A percentile compares a stretch with the other conserved stretches of the same genome.
Evolutionary conservation across 35 echinoderm and acorn worm genomes (phyloP).

Genomic region (Holothuria glaberrima): DNA sequence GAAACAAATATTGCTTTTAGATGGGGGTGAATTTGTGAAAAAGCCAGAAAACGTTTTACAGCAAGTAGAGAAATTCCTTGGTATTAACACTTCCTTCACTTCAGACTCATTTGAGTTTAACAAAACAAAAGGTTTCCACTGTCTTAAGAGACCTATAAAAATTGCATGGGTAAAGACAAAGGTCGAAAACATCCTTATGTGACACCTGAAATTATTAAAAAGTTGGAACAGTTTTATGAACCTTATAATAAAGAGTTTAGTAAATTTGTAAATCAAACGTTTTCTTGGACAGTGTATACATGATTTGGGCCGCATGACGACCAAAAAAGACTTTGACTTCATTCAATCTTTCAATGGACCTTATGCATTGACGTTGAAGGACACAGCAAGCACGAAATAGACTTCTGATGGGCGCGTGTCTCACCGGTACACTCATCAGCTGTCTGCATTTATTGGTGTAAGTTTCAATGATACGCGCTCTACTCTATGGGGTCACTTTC

Average conservation of each 20-base stretch:
- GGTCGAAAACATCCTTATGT: slow-evolving; percentile 42
- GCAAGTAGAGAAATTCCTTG: slow-evolving; percentile 41
- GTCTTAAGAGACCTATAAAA: neutral
- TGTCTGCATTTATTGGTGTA: too few relatives aligned
- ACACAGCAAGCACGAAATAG: too few relatives aligned
- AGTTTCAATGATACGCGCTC: too few relatives aligned
- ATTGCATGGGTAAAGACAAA: neutral
- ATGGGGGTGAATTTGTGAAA: slow-evolving; percentile 34
- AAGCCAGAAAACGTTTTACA: slow-evolving; percentile 28
- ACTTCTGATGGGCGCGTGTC: too few relatives aligned
- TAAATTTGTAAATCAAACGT: slow-evolving; percentile 21
- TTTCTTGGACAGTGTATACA: slow-evolving; percentile 44
- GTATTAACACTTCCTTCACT: slow-evolving; percentile 13
- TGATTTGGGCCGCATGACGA: too few relatives aligned
- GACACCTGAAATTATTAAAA: neutral
- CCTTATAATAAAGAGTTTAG: slow-evolving; percentile 43
- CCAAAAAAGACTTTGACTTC: too few relatives aligned
- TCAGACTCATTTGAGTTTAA: slow-evolving; percentile 6
- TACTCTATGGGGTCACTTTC: too few relatives aligned
- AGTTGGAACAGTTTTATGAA: slow-evolving; percentile 44
- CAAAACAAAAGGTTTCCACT: slow-evolving; percentile 23
- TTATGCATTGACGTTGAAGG: too few relatives aligned
- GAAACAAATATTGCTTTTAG: slow-evolving; percentile 38
- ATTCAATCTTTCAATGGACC: too few relatives aligned
- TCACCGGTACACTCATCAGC: too few relatives aligned